These are phyloP conservation scores for Phyllotis vaccarum DNA, from an alignment of 2,797 vertebrate species.

Conservation along the genomic window DNA sequence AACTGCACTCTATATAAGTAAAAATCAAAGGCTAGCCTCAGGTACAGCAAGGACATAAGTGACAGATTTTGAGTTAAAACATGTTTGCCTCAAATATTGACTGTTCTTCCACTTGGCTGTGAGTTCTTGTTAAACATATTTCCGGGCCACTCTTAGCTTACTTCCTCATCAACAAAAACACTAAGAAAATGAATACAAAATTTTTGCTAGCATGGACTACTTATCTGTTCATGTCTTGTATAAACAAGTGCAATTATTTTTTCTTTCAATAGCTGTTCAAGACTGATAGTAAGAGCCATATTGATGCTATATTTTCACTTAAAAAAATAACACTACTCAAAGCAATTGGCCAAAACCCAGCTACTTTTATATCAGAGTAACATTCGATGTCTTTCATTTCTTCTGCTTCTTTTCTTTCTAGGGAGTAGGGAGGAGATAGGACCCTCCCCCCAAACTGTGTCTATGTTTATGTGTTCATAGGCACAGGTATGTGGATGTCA, in stretches of 20 bases:
- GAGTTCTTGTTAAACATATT: background rate
- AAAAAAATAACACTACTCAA: background rate
- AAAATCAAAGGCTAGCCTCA: background rate
- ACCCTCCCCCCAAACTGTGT: background rate
- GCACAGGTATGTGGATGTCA: background rate
- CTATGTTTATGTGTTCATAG: background rate
- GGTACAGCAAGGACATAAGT: background rate
- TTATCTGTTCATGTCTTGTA: background rate
- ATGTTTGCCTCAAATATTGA: background rate
- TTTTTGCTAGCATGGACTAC: background rate
- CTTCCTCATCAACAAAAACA: background rate
- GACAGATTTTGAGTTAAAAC: background rate
- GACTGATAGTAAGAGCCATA: background rate
- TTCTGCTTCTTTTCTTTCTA: background rate
- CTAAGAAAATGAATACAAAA: background rate
- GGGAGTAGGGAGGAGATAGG: background rate
- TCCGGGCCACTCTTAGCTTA: background rate
- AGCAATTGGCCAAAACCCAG: background rate
- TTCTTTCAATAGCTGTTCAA: background rate
- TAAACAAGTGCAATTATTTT: background rate
- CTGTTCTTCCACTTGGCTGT: background rate
- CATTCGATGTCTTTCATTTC: background rate
- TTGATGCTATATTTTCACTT: background rate
- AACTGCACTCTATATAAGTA: background rate
- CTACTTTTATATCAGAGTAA: slow-evolving; percentile 6